Conservation (phyloP, 2,113 vertebrate genomes). For the Tautogolabrus adspersus region DNA sequence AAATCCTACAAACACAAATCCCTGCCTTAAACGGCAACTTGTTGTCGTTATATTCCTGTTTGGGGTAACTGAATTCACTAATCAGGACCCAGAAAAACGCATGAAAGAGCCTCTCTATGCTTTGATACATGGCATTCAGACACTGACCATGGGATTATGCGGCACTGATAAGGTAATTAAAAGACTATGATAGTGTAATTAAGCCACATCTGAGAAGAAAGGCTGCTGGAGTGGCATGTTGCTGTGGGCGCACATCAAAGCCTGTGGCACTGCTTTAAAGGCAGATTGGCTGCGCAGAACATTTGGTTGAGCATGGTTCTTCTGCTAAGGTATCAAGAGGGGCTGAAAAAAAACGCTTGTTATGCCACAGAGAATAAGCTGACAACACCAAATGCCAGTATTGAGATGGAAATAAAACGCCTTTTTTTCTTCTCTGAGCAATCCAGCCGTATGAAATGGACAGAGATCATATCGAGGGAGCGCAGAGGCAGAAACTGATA, state of each 20-base stretch:
- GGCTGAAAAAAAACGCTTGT: slow-evolving; percentile 46
- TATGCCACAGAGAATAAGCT: slow-evolving; percentile 86
- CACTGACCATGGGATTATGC: slow-evolving; percentile 79
- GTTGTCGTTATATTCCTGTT: neutral
- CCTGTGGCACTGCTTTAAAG: slow-evolving; percentile 67
- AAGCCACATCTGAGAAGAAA: slow-evolving; percentile 81
- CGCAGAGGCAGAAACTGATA: slow-evolving; percentile 71
- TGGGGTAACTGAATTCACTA: slow-evolving; percentile 46
- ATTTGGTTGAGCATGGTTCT: slow-evolving; percentile 47
- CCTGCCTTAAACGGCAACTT: neutral
- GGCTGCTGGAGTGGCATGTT: slow-evolving; percentile 69
- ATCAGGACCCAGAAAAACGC: slow-evolving; percentile 48
- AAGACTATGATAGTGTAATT: slow-evolving; percentile 81
- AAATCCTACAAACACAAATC: neutral
- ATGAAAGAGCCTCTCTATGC: slow-evolving; percentile 69
- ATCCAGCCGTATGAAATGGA: slow-evolving; percentile 61
- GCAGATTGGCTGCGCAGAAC: slow-evolving; percentile 44
- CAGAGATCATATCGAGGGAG: slow-evolving; percentile 63
- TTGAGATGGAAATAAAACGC: slow-evolving; percentile 71
- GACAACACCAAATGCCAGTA: slow-evolving; percentile 81
- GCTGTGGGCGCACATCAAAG: slow-evolving; percentile 76
- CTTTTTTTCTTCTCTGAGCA: slow-evolving; percentile 17
- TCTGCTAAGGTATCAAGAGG: slow-evolving; percentile 20
- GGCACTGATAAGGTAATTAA: slow-evolving; percentile 81
- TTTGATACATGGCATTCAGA: slow-evolving; percentile 71